Base-by-base conservation (phyloP, 2,888 invertebrate species). In the Coenonympha glycerion region DNA sequence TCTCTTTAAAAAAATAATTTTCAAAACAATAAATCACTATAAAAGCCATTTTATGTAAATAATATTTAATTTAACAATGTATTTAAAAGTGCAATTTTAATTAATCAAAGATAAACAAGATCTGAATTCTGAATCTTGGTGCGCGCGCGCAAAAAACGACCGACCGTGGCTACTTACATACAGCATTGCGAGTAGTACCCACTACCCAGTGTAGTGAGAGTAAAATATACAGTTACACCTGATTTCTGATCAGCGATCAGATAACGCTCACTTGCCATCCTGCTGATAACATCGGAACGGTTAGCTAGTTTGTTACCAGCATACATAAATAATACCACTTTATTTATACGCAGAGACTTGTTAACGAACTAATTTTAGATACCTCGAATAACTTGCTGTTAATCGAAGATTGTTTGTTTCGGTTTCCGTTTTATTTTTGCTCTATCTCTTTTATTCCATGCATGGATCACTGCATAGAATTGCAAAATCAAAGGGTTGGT, bases 191-290 rank as follows among this genome's bases (percentile, higher is more conserved):
- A n/a, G n/a, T n/a, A n/a, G n/a, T n/a, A n/a, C n/a, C n/a, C n/a
- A n/a, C n/a, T n/a, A n/a, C n/a, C n/a, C n/a, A n/a, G n/a, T n/a
- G 19, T 40, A 49, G 55, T 46, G 54, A 45, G 48, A 54, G 56
- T 52, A 40, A 53, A 47, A 44, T 56, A 47, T 56, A 56, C 58
- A 56, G 56, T 56, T 56, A 58, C 52, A 45, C 53, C 53, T 57
- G 54, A 55, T 39, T 49, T 52, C 37, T 50, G 55, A 55, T 54
- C 53, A 9, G 47, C 52, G 55, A 55, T 54, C 53, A 9, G 49
- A 50, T 52, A 53, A 34, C 16, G n/a, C 28, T 42, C 40, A 33
- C 44, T 5, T 21, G 41, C 42, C 46, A 49, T 49, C 46, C 42
- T 47, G 51, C 47, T 16, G 55, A 49, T 49, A 51, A 18, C 48